These are phyloP conservation scores for Patiria pectinifera DNA, from an alignment of 53 echinoderm and acorn worm genomes.

Conservation along the genomic window DNA sequence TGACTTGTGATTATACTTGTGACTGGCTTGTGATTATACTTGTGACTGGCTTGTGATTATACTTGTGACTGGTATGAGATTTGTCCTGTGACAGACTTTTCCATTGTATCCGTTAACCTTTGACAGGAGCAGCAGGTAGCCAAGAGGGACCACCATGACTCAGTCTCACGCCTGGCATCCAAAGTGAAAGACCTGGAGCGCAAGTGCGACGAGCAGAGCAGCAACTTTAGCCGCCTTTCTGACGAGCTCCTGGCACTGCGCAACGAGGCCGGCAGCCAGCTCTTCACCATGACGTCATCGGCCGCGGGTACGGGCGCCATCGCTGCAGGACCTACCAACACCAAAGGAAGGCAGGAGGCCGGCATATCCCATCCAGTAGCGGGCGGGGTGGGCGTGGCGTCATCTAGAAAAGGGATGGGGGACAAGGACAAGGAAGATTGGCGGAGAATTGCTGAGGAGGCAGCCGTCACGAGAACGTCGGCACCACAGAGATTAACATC, in stretches of 20 bases:
- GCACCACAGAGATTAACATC: not conserved
- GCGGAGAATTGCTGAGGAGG: conserved; percentile 75
- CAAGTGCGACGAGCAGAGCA: conserved; percentile 92
- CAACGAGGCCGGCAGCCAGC: conserved; percentile 83
- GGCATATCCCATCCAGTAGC: not conserved
- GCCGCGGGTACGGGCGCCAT: not conserved
- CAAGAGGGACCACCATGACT: conserved; percentile 87
- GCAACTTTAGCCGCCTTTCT: conserved; percentile 85
- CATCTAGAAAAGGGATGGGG: conserved; percentile 26
- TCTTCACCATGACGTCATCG: conserved; percentile 55
- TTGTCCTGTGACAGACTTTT: not conserved
- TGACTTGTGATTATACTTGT: too few relatives aligned
- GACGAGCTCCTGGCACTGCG: conserved; percentile 87
- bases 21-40: too few relatives aligned
- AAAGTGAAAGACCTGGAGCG: conserved; percentile 94
- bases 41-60: too few relatives aligned
- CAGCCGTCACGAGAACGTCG: conserved; percentile 44
- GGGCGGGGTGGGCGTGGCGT: not conserved
- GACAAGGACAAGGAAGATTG: conserved; percentile 73
- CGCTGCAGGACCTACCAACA: conserved; percentile 23
- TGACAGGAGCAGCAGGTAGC: conserved; percentile 87
- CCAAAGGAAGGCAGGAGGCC: conserved; percentile 47
- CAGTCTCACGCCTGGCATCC: conserved; percentile 84
- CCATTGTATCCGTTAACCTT: not conserved
- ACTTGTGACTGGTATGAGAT: not conserved